These are phyloP conservation scores for Oxycera nigricornis DNA, from an alignment of 2,888 invertebrate genomes.

Conservation along the genomic window DNA sequence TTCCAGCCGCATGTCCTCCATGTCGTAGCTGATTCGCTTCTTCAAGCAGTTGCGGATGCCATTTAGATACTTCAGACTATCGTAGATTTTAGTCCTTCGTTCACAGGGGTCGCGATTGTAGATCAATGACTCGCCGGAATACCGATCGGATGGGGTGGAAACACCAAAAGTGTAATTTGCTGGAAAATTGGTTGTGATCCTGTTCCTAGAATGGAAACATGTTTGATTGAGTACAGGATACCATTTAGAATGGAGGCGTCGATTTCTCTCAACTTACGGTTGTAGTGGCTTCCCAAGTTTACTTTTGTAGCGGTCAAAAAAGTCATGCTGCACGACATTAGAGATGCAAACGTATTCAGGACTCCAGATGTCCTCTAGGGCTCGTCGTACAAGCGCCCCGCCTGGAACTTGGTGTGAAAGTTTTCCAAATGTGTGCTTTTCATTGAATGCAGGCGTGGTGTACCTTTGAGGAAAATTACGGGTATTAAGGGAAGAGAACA, in stretches of 20 bases:
- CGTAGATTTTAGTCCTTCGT: neutral
- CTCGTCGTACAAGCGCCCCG: constrained; percentile 1
- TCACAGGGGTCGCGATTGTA: neutral
- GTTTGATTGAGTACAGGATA: neutral
- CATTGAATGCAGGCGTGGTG: neutral
- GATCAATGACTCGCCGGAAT: neutral
- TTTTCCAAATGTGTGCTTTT: neutral
- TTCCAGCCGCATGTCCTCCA: constrained; percentile 26
- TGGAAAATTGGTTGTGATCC: neutral
- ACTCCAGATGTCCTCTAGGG: constrained; percentile 8
- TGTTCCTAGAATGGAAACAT: neutral
- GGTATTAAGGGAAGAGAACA: neutral
- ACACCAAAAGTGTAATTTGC: neutral
- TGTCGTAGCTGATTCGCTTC: constrained; percentile 23
- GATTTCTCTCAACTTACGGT: constrained; percentile 4
- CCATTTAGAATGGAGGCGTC: neutral
- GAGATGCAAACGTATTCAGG: constrained; percentile 11
- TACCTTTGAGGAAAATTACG: neutral
- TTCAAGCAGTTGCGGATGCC: neutral
- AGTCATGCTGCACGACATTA: neutral
- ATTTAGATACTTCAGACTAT: neutral
- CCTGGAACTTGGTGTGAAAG: neutral
- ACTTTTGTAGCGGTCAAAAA: constrained; percentile 2
- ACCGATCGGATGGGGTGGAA: neutral
- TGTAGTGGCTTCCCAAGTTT: constrained; percentile 2